These are phyloP conservation scores for Yponomeuta sedellus DNA, from an alignment of 2,888 invertebrate species.

Conservation along the genomic window DNA sequence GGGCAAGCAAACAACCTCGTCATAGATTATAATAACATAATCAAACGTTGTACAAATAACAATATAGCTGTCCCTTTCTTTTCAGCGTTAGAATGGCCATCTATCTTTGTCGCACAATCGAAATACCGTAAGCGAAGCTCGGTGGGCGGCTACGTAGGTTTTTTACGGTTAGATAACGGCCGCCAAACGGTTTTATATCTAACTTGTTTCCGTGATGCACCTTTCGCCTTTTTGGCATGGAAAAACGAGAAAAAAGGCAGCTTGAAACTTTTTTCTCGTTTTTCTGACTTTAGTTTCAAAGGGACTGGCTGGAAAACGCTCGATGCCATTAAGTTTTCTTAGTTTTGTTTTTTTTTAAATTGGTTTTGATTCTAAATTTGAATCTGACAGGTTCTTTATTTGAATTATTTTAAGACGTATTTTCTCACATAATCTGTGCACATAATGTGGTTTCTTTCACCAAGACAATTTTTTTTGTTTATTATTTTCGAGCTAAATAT, in stretches of 20 bases:
- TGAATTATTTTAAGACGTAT: too few relatives aligned
- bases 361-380: not conserved
- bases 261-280: conserved; percentile 15
- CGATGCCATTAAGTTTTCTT: not conserved
- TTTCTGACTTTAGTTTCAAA: not conserved
- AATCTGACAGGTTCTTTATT: not conserved
- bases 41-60: conserved; percentile 36
- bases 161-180: conserved; percentile 72
- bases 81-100: conserved; percentile 28
- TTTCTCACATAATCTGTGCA: too few relatives aligned
- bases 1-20: conserved; percentile 13
- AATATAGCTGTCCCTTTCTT: conserved; percentile 41
- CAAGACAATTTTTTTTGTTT: too few relatives aligned
- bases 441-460: too few relatives aligned
- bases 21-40: conserved; percentile 12
- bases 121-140: conserved; percentile 66
- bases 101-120: conserved; percentile 56
- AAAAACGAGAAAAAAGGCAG: conserved; percentile 21
- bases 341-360: not conserved
- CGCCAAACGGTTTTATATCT: conserved; percentile 44
- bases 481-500: too few relatives aligned
- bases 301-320: not conserved
- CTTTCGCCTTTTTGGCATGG: conserved; percentile 48
- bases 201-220: conserved; percentile 47
- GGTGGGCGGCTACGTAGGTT: conserved; percentile 59